Evolutionary conservation across 2,888 invertebrate species (phyloP).

Genomic region (Phasia obesa): DNA sequence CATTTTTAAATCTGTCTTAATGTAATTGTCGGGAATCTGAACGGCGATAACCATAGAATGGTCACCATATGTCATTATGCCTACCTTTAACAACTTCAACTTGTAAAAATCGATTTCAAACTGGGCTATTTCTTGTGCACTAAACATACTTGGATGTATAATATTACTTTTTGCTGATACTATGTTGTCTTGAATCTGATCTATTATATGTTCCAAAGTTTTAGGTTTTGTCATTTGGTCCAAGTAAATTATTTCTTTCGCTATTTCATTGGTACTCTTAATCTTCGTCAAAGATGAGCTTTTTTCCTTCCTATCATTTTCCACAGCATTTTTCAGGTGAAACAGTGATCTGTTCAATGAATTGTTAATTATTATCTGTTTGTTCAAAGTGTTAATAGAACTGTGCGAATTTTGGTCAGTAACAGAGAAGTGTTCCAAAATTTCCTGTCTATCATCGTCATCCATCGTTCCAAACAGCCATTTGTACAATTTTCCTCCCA

Average conservation of each 20-base stretch:
- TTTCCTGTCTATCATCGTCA: conserved; percentile 3
- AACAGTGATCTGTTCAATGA: not conserved
- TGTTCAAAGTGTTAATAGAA: no score
- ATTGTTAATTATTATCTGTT: not conserved
- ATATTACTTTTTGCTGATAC: conserved; percentile 12
- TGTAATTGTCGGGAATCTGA: not conserved
- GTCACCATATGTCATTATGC: no score
- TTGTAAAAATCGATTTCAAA: conserved; percentile 11
- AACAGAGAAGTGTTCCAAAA: not conserved
- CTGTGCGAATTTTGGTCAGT: conserved; percentile 5
- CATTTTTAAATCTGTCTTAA: not conserved
- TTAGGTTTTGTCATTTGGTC: no score
- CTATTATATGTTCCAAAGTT: no score
- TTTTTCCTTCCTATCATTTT: no score
- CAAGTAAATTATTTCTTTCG: conserved; percentile 8
- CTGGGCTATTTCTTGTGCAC: not conserved
- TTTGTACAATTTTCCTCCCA: conserved; percentile 5
- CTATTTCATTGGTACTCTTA: conserved; percentile 1
- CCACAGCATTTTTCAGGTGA: not conserved
- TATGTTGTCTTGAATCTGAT: not conserved
- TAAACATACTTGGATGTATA: not conserved
- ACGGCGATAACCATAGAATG: not conserved
- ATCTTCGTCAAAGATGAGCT: not conserved
- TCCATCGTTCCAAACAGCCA: conserved; percentile 11
- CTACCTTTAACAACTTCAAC: no score